Evolutionary conservation across 2,888 invertebrate species (phyloP), one percentile per base, ranked within the genome.

Genomic region (Eulithis prunata): DNA sequence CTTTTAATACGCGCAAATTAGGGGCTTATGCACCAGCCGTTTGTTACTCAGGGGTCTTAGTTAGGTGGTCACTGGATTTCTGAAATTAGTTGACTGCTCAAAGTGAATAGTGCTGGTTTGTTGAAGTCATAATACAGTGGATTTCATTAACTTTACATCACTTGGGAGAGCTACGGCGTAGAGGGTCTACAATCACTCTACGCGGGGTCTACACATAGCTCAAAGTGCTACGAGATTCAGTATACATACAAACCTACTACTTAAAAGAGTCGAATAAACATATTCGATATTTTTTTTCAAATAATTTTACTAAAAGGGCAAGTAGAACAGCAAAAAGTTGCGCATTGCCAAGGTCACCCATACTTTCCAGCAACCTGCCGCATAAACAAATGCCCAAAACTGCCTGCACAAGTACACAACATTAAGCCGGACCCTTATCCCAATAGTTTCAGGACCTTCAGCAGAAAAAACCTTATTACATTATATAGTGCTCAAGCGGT

Each of bases 381-480:
- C 14, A 36, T 57, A 57, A 57, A 53, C 45, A 38, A 55, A 56
- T 36, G 32, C 56, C 45, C 45, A n/a, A 46, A 36, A 60, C 41
- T 49, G 47, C 21, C 38, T 3, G 43, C 14, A 47, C 52, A 65
- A 45, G 54, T 56, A 55, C 14, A 53, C 52, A 65, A 45, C 57
- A 66, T 63, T 63, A 63, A 58, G 47, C 28, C 43, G 21, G 62
- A 43, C 12, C 57, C 64, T 60, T 54, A 64, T 59, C 61, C 45
- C 52, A 51, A 66, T 71, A 66, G 59, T 62, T 64, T 63, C 43
- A 47, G 36, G 57, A 52, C 47, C 41, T 62, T 59, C 59, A 61
- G 63, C 64, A 62, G 63, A 70, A 68, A 70, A n/a, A 68, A 66
- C 57, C 65, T 66, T 66, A 72, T 72, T 72, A 72, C 70, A 60